These are phyloP conservation scores for Drosophila peninsularis DNA, from an alignment of 2,888 invertebrate genomes.

Conservation along the genomic window DNA sequence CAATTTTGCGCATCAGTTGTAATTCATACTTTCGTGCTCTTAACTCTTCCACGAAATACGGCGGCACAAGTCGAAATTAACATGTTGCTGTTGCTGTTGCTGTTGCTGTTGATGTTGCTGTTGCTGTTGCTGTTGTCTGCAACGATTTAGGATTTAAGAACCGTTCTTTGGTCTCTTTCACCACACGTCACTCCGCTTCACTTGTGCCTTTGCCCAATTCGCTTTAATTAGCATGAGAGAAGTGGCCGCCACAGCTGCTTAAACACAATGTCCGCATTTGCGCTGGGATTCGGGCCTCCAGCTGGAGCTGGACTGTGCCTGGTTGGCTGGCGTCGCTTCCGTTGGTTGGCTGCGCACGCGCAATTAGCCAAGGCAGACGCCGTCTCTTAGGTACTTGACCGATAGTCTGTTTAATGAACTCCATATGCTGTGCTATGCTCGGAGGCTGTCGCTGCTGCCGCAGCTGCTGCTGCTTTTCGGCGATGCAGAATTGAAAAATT, in stretches of 20 bases:
- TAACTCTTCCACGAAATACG: slow-evolving; percentile 76
- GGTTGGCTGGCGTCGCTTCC: slow-evolving; percentile 60
- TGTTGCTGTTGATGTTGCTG: slow-evolving; percentile 26
- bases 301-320: slow-evolving; percentile 18
- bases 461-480: slow-evolving; percentile 35
- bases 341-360: slow-evolving; percentile 77
- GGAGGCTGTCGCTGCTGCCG: neutral
- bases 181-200: slow-evolving; percentile 63
- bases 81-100: slow-evolving; percentile 63
- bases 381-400: slow-evolving; percentile 73
- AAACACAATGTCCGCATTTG: slow-evolving; percentile 64
- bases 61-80: slow-evolving; percentile 72
- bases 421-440: slow-evolving; percentile 29
- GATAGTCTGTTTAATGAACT: slow-evolving; percentile 70
- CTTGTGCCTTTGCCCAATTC: slow-evolving; percentile 72
- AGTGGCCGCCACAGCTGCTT: slow-evolving; percentile 74
- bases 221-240: slow-evolving; percentile 78
- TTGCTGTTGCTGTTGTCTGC: slow-evolving; percentile 35
- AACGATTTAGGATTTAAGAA: slow-evolving; percentile 75
- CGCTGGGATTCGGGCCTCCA: slow-evolving; percentile 23
- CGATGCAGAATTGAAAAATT: slow-evolving; percentile 57
- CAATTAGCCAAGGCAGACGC: slow-evolving; percentile 74
- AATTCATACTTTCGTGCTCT: slow-evolving; percentile 75
- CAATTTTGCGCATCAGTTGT: slow-evolving; percentile 81
- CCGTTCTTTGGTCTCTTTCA: slow-evolving; percentile 67